Evolutionary conservation across 1,140 invertebrate genomes (phyloP), one percentile per base, ranked within the genome.

Genomic region (Brachionus koreanus): DNA sequence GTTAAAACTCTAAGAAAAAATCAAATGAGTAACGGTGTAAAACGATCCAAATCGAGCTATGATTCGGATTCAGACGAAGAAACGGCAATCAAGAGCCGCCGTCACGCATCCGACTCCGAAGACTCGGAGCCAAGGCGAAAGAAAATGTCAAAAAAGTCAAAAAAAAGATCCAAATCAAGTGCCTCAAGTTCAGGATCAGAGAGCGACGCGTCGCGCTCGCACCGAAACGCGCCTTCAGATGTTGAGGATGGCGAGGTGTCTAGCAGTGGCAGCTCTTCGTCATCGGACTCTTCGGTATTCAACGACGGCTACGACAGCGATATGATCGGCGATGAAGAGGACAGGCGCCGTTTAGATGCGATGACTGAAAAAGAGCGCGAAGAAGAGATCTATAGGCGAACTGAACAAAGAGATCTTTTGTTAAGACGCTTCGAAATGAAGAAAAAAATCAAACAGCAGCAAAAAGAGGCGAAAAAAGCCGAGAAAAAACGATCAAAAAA

Each of bases 291-390:
- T 2, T 79, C 76, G 9, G 49, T 79, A 1, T 79, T 79, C 25
- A 76, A 82, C 16, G 82, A 83, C 25, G 82, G 82, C 13, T 79
- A 63, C 33, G 82, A 83, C 37, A 42, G 35, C 3, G 69, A 83
- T 29, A 16, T 74, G 37, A 74, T 74, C n/a, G 82, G 82, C 29
- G 65, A 83, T 16, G 72, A 63, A 4, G 69, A 83, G 13, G 82
- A 83, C 61, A n/a, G 82, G 23, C 39, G 29, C 9, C 13, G 57
- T 1, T 42, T 83, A 42, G 65, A 74, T n/a, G 13, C 9, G 5
- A 74, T 83, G 65, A 76, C 82, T 23, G 82, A 83, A 42, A 63
- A 67, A n/a, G 82, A 83, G 35, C 69, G 82, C 12, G 82, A 83
- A 67, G 82, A 74, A 9, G 82, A 83, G 43, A 61, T 83, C 16